Evolutionary conservation across 2,797 vertebrate genomes (phyloP).

Genomic region (Cygnus olor): DNA sequence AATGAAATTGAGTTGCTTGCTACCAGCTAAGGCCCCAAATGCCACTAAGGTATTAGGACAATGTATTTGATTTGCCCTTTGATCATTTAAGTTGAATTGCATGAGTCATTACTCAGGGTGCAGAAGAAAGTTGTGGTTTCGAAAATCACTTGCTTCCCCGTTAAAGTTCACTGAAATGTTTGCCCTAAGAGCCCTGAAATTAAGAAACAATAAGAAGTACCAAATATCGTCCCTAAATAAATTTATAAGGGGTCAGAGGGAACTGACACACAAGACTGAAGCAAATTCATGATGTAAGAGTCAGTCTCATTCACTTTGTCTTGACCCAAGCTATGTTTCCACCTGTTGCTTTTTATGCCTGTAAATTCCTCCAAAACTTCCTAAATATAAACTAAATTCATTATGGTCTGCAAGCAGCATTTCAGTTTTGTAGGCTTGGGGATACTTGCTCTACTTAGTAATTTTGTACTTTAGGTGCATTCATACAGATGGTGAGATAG

Average conservation of each 20-base stretch:
- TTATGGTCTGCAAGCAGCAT: not conserved
- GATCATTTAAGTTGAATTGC: not conserved
- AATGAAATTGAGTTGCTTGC: not conserved
- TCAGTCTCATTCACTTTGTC: constrained; percentile 12
- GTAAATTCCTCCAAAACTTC: not conserved
- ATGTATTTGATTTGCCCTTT: not conserved
- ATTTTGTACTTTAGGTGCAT: constrained; percentile 31
- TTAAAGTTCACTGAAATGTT: not conserved
- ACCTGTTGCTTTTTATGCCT: constrained; percentile 14
- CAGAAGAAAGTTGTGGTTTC: not conserved
- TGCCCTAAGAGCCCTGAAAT: not conserved
- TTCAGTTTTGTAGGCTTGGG: not conserved
- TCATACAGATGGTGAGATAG: constrained; percentile 37
- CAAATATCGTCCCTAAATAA: not conserved
- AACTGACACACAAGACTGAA: not conserved
- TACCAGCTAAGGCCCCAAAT: not conserved
- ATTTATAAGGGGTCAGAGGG: not conserved
- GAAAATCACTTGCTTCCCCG: not conserved
- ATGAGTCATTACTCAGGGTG: not conserved
- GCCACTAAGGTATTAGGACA: not conserved
- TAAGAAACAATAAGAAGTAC: not conserved
- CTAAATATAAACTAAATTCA: not conserved
- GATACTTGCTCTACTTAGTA: constrained; percentile 25
- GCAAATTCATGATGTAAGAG: not conserved
- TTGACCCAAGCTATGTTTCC: constrained; percentile 1